Evolutionary conservation across 2,888 invertebrate species (phyloP).

Genomic region (Protodeltote pygarga): DNA sequence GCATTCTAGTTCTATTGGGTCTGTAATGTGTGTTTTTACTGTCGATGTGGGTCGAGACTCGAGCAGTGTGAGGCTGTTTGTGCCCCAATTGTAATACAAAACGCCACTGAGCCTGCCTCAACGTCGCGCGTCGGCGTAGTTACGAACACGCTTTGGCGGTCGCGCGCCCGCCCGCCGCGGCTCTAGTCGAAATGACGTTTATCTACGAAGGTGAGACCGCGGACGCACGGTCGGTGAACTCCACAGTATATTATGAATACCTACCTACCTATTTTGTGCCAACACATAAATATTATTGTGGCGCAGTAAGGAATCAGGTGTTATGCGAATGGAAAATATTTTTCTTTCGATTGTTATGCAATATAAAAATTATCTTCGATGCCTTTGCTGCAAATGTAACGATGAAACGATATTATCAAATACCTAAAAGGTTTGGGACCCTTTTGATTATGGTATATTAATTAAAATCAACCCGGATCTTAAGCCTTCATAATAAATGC

Average conservation of each 20-base stretch:
- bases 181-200: slow-evolving; percentile 77
- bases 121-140: slow-evolving; percentile 60
- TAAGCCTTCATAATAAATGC: neutral
- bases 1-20: slow-evolving; percentile 4
- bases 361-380: slow-evolving; percentile 17
- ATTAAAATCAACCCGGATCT: slow-evolving; percentile 6
- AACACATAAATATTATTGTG: slow-evolving; percentile 58
- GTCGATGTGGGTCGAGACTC: slow-evolving; percentile 1
- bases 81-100: slow-evolving; percentile 41
- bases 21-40: slow-evolving; percentile 6
- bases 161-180: slow-evolving; percentile 49
- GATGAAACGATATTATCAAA: slow-evolving; percentile 13
- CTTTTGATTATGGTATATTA: neutral
- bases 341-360: slow-evolving; percentile 39
- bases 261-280: slow-evolving; percentile 69
- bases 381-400: slow-evolving; percentile 6
- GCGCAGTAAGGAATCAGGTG: slow-evolving; percentile 61
- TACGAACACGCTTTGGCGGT: slow-evolving; percentile 56
- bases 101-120: slow-evolving; percentile 63
- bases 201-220: slow-evolving; percentile 83
- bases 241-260: slow-evolving; percentile 63
- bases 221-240: slow-evolving; percentile 82
- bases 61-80: slow-evolving; percentile 16
- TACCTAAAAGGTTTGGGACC: neutral
- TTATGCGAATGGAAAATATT: slow-evolving; percentile 29